Evolutionary conservation across 2,797 vertebrate species (phyloP).

Genomic region (Vultur gryphus): DNA sequence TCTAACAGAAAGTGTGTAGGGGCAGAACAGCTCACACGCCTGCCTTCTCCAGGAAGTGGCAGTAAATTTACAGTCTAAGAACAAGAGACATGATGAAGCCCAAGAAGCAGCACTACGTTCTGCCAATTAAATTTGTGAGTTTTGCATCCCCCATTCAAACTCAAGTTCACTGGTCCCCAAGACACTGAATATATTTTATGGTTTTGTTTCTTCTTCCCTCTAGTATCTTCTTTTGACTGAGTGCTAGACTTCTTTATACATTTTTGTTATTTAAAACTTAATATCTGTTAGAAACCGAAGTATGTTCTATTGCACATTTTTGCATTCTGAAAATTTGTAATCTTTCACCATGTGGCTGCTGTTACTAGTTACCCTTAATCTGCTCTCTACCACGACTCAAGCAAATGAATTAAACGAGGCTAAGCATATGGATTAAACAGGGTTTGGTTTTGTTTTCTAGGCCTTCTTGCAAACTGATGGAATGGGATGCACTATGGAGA

Average conservation of each 20-base stretch:
- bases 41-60: neutral
- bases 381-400: neutral
- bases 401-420: neutral
- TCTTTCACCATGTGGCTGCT: neutral
- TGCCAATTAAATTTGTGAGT: neutral
- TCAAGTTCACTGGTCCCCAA: neutral
- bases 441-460: neutral
- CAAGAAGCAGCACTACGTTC: neutral
- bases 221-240: neutral
- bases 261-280: neutral
- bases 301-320: neutral
- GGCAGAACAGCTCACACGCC: neutral
- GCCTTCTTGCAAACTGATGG: neutral
- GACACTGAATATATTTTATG: neutral
- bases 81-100: neutral
- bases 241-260: neutral
- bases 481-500: neutral
- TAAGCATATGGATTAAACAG: neutral
- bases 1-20: neutral
- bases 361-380: neutral
- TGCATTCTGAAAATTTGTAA: neutral
- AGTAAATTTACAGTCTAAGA: neutral
- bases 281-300: neutral
- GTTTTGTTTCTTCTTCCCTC: neutral
- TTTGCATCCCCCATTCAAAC: neutral